These are phyloP conservation scores for Oreortyx pictus DNA, from an alignment of 2,797 vertebrate genomes.

Conservation along the genomic window DNA sequence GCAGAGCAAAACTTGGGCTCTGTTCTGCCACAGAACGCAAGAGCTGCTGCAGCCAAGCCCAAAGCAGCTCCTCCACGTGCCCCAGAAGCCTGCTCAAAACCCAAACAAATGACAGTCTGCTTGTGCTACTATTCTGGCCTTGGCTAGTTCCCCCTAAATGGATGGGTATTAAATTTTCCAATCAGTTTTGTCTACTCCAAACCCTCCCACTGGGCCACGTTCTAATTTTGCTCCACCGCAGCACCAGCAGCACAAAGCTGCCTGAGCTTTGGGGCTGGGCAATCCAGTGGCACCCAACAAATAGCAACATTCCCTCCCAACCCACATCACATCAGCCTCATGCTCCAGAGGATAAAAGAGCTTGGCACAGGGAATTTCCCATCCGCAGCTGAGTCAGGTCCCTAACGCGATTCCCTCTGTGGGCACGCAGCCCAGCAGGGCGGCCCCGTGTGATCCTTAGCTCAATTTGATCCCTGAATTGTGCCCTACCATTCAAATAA, in stretches of 20 bases:
- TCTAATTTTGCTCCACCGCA: not conserved
- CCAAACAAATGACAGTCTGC: not conserved
- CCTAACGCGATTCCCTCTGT: not conserved
- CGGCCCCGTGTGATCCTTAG: slow-evolving; percentile 22
- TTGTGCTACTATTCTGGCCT: not conserved
- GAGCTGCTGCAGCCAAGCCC: not conserved
- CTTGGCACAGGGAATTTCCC: slow-evolving; percentile 29
- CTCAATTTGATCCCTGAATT: slow-evolving; percentile 70
- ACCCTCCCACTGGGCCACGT: not conserved
- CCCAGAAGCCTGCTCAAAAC: not conserved
- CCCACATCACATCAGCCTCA: not conserved
- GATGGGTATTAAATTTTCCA: not conserved
- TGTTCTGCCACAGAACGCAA: not conserved
- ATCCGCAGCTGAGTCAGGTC: not conserved
- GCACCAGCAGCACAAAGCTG: not conserved
- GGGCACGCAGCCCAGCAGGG: not conserved
- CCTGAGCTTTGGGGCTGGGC: not conserved
- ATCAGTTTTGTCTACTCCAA: not conserved
- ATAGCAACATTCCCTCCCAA: not conserved
- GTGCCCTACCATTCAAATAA: slow-evolving; percentile 73
- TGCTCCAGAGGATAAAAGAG: not conserved
- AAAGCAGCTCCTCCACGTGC: not conserved
- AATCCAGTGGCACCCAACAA: not conserved
- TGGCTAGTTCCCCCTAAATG: not conserved
- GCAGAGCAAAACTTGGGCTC: not conserved